Evolutionary conservation across 2,888 invertebrate species (phyloP).

Genomic region (Galerucella calmariensis): DNA sequence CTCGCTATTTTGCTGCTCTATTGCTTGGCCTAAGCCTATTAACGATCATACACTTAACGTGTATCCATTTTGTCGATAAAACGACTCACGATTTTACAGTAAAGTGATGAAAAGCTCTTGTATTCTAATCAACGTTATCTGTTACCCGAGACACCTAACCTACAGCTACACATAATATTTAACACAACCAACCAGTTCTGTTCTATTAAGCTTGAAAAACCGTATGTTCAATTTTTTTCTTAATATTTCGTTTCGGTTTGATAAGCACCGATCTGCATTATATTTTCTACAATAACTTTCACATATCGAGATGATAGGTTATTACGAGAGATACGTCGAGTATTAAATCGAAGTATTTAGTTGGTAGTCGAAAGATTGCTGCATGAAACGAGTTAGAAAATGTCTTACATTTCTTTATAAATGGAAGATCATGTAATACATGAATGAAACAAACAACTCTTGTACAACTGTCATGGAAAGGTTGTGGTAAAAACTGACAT

Average conservation of each 20-base stretch:
- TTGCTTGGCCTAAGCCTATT: no score
- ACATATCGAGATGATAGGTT: neutral
- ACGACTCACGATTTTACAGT: no score
- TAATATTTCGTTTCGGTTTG: neutral
- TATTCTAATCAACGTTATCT: neutral
- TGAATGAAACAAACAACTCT: no score
- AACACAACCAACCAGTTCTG: neutral
- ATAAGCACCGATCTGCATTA: neutral
- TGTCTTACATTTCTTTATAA: no score
- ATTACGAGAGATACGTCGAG: neutral
- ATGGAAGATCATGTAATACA: no score
- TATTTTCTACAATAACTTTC: conserved; percentile 2
- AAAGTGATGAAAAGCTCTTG: neutral
- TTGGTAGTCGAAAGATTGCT: no score
- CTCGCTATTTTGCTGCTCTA: no score
- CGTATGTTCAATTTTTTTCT: neutral
- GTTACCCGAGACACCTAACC: neutral
- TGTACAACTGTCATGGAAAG: no score
- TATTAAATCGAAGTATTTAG: neutral
- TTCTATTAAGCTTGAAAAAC: neutral
- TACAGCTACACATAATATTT: neutral
- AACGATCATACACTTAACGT: no score
- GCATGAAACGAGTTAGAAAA: no score
- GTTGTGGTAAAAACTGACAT: no score
- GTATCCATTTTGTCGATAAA: no score